These are phyloP conservation scores for Glyptemys insculpta DNA, from an alignment of 2,797 vertebrate species.

Conservation along the genomic window DNA sequence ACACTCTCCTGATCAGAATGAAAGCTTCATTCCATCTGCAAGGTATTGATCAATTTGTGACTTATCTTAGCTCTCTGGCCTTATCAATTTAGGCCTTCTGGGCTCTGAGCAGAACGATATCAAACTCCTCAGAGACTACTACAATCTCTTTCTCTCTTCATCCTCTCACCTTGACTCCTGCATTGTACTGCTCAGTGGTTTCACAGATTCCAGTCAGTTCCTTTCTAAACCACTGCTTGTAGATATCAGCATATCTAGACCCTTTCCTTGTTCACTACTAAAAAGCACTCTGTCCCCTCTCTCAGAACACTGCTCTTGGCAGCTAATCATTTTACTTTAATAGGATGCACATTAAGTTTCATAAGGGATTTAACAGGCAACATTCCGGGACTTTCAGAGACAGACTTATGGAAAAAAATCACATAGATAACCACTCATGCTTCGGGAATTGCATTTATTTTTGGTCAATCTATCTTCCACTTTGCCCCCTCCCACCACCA, in stretches of 20 bases:
- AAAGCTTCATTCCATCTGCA: conserved; percentile 26
- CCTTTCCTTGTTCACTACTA: conserved; percentile 1
- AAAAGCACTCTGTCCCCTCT: background rate
- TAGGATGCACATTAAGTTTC: background rate
- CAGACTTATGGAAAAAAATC: background rate
- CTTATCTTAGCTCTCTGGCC: background rate
- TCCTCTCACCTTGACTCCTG: conserved; percentile 36
- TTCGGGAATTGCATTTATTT: background rate
- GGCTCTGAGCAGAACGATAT: conserved; percentile 9
- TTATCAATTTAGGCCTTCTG: conserved; percentile 47
- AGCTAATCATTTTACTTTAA: conserved; percentile 20
- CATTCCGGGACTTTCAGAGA: background rate
- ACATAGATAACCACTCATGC: background rate
- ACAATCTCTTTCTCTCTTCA: background rate
- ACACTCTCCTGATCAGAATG: background rate
- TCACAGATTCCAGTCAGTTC: conserved; percentile 27
- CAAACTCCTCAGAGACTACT: background rate
- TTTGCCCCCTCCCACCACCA: conserved; percentile 7
- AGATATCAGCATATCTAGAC: conserved; percentile 17
- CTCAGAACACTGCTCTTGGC: background rate
- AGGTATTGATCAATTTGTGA: conserved; percentile 42
- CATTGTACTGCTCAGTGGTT: conserved; percentile 37
- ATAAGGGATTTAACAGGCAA: background rate
- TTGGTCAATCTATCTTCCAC: background rate
- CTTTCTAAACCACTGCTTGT: conserved; percentile 42